Base-by-base conservation (phyloP, 2,888 invertebrate genomes). In the Adelognathus sp. region DNA sequence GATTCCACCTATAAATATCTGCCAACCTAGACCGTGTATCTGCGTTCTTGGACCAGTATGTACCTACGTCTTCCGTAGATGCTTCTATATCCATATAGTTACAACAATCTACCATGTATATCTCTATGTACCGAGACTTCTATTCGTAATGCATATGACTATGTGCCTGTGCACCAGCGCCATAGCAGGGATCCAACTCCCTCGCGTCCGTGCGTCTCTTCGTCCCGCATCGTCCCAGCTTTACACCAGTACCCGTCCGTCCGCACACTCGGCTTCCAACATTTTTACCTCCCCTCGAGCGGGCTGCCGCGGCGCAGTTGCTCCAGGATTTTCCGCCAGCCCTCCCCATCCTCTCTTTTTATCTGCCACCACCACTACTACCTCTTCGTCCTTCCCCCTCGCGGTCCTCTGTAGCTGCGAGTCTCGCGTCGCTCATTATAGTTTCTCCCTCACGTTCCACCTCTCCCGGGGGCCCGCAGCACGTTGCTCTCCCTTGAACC, bases 381-480 rank as follows among this genome's bases (percentile, higher is more conserved):
- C 72, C 29, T 31, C 67, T 36, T 27, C 64, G 46, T 44, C 56
- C 61, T 50, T n/a, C 61, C 29, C 14, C 50, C 54, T 79, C 41
- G 27, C 16, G n/a, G 64, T 29, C 54, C 60, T 56, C 63, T 27
- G 29, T 39, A 44, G 63, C 82, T 79, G 80, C 84, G 81, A 82
- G 83, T 76, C 85, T 85, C 85, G 85, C 84, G 83, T 83, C 86
- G 83, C 88, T 87, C 88, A 88, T 88, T 88, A 88, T 87, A 88
- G 87, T 86, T 83, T 81, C 85, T 82, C 81, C 63, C 80, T 69
- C 75, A 81, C 76, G 71, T 29, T 75, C 60, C 70, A 67, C 77
- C 83, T 73, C 79, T 71, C 66, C 81, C 77, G 76, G 78, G 77
- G 74, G 80, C 58, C 39, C 74, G 41, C 50, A 60, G 75, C 75